Percentiles rank a stretch among this genome's conserved stretches.
phyloP scores from a whole-genome alignment of 1,140 invertebrate species.

The Dreissena rostriformis region DNA sequence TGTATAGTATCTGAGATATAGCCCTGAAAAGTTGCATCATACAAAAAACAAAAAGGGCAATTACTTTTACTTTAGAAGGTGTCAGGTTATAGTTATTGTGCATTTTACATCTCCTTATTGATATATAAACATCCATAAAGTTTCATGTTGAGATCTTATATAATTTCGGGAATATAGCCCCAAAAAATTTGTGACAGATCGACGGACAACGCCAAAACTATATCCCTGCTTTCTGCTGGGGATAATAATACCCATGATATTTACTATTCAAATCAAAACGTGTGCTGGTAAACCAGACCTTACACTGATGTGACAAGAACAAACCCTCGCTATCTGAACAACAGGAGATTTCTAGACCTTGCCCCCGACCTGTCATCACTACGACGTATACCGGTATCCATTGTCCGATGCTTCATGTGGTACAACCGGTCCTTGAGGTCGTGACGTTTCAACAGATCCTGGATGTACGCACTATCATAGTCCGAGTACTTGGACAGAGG shows the following conservation, averaged over 20 bases:
- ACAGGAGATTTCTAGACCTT: constrained; percentile 66
- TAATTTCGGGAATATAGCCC: not conserved
- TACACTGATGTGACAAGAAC: no score
- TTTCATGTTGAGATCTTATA: not conserved
- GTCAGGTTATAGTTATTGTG: not conserved
- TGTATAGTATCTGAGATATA: not conserved
- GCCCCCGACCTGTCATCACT: constrained; percentile 58
- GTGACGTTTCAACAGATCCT: constrained; percentile 65
- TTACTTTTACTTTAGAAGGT: not conserved
- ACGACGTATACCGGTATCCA: constrained; percentile 65
- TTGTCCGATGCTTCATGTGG: constrained; percentile 67
- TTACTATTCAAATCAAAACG: no score
- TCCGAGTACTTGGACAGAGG: constrained; percentile 61
- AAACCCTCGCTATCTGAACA: constrained; percentile 63
- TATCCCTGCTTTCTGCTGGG: no score
- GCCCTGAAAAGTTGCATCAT: not conserved
- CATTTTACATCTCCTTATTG: not conserved
- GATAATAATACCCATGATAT: no score
- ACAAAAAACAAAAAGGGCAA: not conserved
- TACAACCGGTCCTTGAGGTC: constrained; percentile 73
- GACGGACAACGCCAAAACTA: no score
- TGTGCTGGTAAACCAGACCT: no score
- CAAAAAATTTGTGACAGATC: no score
- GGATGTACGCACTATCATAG: constrained; percentile 63
- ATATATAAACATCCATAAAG: not conserved